Evolutionary conservation across 2,113 vertebrate genomes (phyloP).

Genomic region (Gymnobelideus leadbeateri): DNA sequence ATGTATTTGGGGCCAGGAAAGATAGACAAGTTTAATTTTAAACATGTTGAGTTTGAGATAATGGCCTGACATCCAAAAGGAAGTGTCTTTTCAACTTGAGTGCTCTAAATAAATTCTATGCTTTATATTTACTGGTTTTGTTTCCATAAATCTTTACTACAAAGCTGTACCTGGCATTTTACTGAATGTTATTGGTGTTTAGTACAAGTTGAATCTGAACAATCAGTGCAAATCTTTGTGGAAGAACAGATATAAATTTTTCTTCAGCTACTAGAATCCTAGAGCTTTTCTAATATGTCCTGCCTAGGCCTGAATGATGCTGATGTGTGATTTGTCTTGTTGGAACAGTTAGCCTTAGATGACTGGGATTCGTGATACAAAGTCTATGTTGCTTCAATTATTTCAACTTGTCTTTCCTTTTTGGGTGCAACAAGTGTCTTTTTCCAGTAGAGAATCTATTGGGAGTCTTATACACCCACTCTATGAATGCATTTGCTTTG

Average conservation of each 20-base stretch:
- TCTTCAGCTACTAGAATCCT: conserved; percentile 14
- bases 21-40: background rate
- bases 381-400: conserved; percentile 37
- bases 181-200: background rate
- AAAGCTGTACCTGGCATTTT: background rate
- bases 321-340: conserved; percentile 18
- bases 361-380: background rate
- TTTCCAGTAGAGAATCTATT: background rate
- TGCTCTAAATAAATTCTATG: background rate
- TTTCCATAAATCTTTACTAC: conserved; percentile 12
- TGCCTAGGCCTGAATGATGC: background rate
- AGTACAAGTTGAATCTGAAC: background rate
- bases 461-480: background rate
- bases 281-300: background rate
- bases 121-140: background rate
- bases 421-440: conserved; percentile 13
- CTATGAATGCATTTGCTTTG: background rate
- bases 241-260: conserved; percentile 17
- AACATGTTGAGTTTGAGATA: background rate
- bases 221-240: background rate
- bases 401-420: background rate
- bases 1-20: background rate
- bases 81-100: background rate
- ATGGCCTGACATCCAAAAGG: background rate
- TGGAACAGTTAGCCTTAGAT: conserved; percentile 10